phyloP scores from a whole-genome alignment of 2,113 vertebrate species.

The Corythornis madagascariensis region DNA sequence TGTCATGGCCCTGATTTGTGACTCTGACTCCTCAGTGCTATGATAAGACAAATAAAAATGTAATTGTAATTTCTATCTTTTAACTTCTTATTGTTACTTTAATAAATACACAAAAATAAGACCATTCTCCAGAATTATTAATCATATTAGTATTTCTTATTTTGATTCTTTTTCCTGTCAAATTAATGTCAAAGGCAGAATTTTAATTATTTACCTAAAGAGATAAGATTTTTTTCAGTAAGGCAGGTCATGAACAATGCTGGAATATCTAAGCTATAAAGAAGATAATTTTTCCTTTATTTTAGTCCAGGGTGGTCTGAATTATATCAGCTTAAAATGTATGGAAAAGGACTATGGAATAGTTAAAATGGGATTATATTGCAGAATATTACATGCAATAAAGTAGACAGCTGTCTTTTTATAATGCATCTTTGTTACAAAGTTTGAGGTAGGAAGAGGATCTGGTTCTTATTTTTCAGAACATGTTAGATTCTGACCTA shows the following conservation, averaged over 20 bases:
- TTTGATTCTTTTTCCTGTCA: neutral
- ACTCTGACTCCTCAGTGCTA: neutral
- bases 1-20: neutral
- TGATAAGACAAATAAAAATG: neutral
- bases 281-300: neutral
- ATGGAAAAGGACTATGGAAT: neutral
- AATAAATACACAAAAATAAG: neutral
- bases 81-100: neutral
- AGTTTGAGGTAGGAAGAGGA: neutral
- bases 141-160: neutral
- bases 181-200: neutral
- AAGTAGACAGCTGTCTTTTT: neutral
- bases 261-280: neutral
- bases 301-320: neutral
- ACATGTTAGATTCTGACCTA: neutral
- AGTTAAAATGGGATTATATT: neutral
- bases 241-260: neutral
- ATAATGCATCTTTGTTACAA: neutral
- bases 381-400: neutral
- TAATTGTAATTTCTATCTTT: neutral
- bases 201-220: neutral
- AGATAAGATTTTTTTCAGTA: neutral
- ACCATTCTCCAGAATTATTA: neutral
- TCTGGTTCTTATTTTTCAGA: neutral
- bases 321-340: accelerated